Conservation (phyloP, 30 jellyfish, hydroid and myxozoan genomes). For the Aurelia sp. region DNA sequence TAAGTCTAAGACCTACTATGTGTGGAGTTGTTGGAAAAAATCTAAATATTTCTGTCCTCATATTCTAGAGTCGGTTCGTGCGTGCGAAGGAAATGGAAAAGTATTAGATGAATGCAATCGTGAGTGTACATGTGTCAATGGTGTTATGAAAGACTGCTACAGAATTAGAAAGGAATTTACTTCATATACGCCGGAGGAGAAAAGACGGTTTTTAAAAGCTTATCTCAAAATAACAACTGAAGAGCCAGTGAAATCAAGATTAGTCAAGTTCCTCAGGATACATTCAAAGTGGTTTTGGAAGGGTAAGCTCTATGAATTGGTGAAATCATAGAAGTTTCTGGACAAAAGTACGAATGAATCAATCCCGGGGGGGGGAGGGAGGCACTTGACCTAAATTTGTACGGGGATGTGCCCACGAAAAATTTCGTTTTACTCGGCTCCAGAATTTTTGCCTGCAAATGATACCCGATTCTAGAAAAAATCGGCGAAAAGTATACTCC, state of each 20-base stretch:
- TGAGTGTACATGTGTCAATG: slow-evolving; percentile 76
- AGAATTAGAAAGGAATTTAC: slow-evolving; percentile 90
- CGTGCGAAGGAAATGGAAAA: slow-evolving; percentile 38
- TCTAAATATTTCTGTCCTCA: neutral
- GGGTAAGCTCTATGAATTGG: neutral
- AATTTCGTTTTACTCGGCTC: neutral
- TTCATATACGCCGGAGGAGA: slow-evolving; percentile 69
- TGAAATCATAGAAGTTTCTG: neutral
- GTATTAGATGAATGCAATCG: slow-evolving; percentile 85
- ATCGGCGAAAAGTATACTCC: no score
- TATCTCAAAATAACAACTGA: slow-evolving; percentile 79
- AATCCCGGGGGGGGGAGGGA: neutral
- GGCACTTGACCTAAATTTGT: no score
- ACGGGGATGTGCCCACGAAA: no score
- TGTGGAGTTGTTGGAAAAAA: neutral
- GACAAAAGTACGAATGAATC: neutral
- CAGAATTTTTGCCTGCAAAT: no score
- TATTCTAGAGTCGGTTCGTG: no score
- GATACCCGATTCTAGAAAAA: no score
- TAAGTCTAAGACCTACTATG: neutral
- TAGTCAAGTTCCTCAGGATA: slow-evolving; percentile 19
- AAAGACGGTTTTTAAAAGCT: slow-evolving; percentile 73
- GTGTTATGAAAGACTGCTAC: slow-evolving; percentile 60
- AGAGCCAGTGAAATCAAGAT: slow-evolving; percentile 72
- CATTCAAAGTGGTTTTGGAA: slow-evolving; percentile 1